Base-by-base conservation (phyloP, 2,113 vertebrate genomes). In the Elephantulus edwardii region DNA sequence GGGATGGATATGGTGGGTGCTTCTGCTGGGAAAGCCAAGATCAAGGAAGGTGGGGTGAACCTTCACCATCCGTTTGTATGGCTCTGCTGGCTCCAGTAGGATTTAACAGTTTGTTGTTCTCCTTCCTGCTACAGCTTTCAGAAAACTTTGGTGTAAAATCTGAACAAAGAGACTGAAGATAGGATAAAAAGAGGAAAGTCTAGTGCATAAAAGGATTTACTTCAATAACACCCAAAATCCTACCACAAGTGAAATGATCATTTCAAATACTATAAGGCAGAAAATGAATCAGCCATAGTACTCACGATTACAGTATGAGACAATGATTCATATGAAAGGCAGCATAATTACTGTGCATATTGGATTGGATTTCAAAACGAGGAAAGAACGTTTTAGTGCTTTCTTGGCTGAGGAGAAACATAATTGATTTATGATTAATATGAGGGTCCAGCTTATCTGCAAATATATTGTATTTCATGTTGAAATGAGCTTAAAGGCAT, bases 391-490 rank as follows among this genome's bases (percentile, higher is more conserved):
- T 96, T 97, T 93, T 95, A 84, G 91, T 91, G 82, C 91, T 97
- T 97, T 97, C 91, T 91, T 95, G 83, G 91, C 95, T 94, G 86
- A 86, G 89, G 89, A 94, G 95, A 95, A 97, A 96, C 90, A 92
- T 93, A 97, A 96, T 92, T 97, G 97, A 97, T 98, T 98, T 97
- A 97, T 96, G 95, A 96, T 96, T 96, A 97, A 96, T 91, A 93
- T 54, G 86, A 97, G 93, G 88, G 92, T 81, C 58, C 93, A 74
- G 77, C 84, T 97, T 97, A 95, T 97, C 93, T 90, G 93, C 76
- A 94, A 95, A 96, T 97, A 96, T 91, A 96, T 95, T 96, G 62
- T 93, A 89, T 97, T 98, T 97, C 97, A 95, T 52, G 90, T 86
- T 95, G 89, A 97, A 96, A 96, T 83, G 85, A 96, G 70, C 82